phyloP scores from a whole-genome alignment of 37 sponge, comb jelly and placozoan genomes.

The Halichondria panicea region DNA sequence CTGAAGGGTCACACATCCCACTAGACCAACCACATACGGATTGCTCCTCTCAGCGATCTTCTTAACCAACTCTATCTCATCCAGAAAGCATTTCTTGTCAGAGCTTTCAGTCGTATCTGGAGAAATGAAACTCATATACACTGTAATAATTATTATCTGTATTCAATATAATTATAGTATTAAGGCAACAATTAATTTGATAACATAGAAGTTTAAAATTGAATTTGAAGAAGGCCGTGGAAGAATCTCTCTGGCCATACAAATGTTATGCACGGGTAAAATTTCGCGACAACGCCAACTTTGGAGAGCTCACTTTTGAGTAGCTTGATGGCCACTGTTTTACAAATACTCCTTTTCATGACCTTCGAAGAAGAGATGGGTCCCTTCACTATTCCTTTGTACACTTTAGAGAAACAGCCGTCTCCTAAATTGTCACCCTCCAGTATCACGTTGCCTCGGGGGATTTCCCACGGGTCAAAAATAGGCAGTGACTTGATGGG shows the following conservation, averaged over 20 bases:
- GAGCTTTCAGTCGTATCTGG: too few relatives aligned
- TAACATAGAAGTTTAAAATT: too few relatives aligned
- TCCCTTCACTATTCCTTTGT: conserved; percentile 37
- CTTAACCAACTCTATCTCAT: conserved; percentile 52
- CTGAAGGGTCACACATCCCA: conserved; percentile 47
- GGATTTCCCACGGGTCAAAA: conserved; percentile 57
- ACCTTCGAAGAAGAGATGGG: conserved; percentile 1
- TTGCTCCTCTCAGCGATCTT: conserved; percentile 22
- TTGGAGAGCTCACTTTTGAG: conserved; percentile 34
- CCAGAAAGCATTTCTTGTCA: too few relatives aligned
- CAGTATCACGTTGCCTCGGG: conserved; percentile 16
- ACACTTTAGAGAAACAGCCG: conserved; percentile 54
- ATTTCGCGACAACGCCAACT: too few relatives aligned
- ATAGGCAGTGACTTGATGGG: too few relatives aligned
- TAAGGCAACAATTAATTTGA: too few relatives aligned
- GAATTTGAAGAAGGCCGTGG: too few relatives aligned
- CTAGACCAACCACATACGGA: conserved; percentile 41
- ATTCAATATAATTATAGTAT: too few relatives aligned
- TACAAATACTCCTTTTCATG: conserved; percentile 14
- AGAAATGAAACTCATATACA: too few relatives aligned
- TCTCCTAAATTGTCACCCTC: conserved; percentile 45
- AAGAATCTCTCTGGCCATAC: too few relatives aligned
- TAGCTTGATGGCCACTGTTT: conserved; percentile 27
- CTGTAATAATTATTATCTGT: too few relatives aligned
- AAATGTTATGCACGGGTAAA: too few relatives aligned